A percentile compares a stretch with the other conserved stretches of the same genome.
Evolutionary conservation across 2,888 invertebrate species (phyloP).

Genomic region (Himalopsyche japonica): DNA sequence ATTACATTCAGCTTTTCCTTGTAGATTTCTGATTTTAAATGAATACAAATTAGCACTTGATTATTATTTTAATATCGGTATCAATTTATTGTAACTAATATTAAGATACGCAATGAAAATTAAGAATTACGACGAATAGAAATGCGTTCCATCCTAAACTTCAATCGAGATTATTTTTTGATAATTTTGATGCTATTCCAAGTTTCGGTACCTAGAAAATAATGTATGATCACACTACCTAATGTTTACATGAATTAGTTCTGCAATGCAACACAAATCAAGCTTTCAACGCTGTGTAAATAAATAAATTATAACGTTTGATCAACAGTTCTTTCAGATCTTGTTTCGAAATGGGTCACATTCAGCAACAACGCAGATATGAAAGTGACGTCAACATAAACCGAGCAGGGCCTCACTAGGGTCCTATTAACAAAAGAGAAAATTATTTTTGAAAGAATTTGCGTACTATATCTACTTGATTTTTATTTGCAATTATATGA

Average conservation of each 20-base stretch:
- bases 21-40: too few species aligned
- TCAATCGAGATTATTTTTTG: neutral
- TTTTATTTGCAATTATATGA: too few species aligned
- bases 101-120: neutral
- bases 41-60: too few species aligned
- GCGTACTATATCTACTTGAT: too few species aligned
- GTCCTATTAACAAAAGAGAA: neutral
- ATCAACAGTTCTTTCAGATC: constrained; percentile 27
- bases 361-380: constrained; percentile 10
- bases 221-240: neutral
- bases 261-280: neutral
- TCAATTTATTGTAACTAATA: too few species aligned
- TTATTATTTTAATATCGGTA: too few species aligned
- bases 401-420: neutral
- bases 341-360: constrained; percentile 10
- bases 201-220: neutral
- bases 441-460: too few species aligned
- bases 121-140: neutral
- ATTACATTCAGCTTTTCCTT: too few species aligned
- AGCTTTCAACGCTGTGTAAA: neutral
- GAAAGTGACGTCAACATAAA: constrained; percentile 16
- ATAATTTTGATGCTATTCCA: neutral
- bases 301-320: constrained; percentile 11
- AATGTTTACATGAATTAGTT: neutral
- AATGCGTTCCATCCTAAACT: neutral